Evolutionary conservation across 2,888 invertebrate species (phyloP).

Genomic region (Slavum lentiscoides): DNA sequence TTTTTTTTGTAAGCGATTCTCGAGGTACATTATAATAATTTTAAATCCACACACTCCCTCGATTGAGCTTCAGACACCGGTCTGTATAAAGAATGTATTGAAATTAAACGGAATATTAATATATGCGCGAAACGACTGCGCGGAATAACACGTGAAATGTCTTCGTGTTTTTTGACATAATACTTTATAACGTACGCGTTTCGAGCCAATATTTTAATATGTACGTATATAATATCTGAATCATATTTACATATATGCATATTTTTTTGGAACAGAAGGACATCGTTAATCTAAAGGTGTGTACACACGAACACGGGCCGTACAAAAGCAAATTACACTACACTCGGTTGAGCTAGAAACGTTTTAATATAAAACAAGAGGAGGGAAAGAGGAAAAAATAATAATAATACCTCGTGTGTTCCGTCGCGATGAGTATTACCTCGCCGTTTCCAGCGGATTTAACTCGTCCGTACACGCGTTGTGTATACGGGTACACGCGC

Average conservation of each 20-base stretch:
- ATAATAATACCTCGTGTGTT: neutral
- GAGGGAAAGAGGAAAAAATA: neutral
- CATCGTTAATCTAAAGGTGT: slow-evolving; percentile 26
- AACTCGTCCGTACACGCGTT: slow-evolving; percentile 4
- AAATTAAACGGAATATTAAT: too few species aligned
- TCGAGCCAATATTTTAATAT: slow-evolving; percentile 20
- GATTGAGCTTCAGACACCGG: too few species aligned
- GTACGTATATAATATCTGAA: too few species aligned
- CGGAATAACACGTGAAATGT: too few species aligned
- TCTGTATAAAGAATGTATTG: too few species aligned
- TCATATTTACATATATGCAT: neutral
- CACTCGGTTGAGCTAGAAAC: slow-evolving; percentile 38
- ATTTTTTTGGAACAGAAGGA: slow-evolving; percentile 11
- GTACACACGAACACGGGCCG: slow-evolving; percentile 16
- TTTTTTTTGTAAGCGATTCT: too few species aligned
- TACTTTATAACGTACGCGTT: too few species aligned
- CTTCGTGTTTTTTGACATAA: too few species aligned
- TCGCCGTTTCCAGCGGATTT: slow-evolving; percentile 46
- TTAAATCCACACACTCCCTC: too few species aligned
- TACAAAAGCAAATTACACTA: slow-evolving; percentile 16
- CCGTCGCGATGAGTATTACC: neutral
- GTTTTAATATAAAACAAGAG: slow-evolving; percentile 20
- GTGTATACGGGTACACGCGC: neutral
- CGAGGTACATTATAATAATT: too few species aligned
- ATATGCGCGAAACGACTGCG: too few species aligned